These are phyloP conservation scores for Chaitophorus viminalis DNA, from an alignment of 2,888 invertebrate species.

Conservation along the genomic window DNA sequence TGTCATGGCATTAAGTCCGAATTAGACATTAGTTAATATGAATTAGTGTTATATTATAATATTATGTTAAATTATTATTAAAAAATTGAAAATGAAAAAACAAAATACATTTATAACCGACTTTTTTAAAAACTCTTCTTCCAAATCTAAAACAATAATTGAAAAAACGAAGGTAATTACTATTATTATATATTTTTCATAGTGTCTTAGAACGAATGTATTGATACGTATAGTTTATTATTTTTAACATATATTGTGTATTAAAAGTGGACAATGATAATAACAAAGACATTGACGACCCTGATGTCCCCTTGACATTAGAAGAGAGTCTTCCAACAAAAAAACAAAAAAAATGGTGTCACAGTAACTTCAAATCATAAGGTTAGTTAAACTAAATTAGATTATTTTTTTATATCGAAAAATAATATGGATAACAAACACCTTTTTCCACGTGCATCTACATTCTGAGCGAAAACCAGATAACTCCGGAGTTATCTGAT, in stretches of 20 bases:
- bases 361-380: too few species aligned
- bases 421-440: neutral
- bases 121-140: neutral
- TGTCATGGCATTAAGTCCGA: neutral
- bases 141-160: too few species aligned
- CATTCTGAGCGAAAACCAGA: too few species aligned
- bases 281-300: neutral
- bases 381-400: slow-evolving; percentile 1
- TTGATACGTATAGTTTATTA: too few species aligned
- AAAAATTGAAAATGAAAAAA: neutral
- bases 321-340: neutral
- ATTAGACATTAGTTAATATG: neutral
- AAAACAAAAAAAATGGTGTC: too few species aligned
- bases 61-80: too few species aligned
- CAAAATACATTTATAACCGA: neutral
- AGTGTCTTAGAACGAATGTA: too few species aligned
- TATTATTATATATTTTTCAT: too few species aligned
- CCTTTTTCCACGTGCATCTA: too few species aligned
- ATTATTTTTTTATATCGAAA: neutral
- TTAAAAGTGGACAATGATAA: neutral
- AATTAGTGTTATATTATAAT: neutral
- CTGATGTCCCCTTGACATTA: neutral
- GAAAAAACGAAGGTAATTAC: too few species aligned
- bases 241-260: too few species aligned
- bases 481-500: too few species aligned